These are phyloP conservation scores for Pinctada fucata DNA, from an alignment of 2,888 invertebrate genomes.

Conservation along the genomic window DNA sequence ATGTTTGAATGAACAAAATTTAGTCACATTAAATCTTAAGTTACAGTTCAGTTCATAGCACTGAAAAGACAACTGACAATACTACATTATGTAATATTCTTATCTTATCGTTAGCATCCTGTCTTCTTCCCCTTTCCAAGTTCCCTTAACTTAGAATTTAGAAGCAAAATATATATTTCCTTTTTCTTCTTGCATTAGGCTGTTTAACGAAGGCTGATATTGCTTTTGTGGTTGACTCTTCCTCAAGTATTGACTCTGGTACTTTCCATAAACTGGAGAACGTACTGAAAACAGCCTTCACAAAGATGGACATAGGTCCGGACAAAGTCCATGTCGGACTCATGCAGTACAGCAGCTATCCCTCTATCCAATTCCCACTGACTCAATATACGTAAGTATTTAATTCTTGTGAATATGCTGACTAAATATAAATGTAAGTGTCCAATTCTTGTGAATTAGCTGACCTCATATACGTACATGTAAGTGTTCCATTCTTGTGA, in stretches of 20 bases:
- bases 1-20: no score
- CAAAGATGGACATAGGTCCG: constrained; percentile 49
- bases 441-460: no score
- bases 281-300: constrained; percentile 53
- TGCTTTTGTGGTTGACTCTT: constrained; percentile 58
- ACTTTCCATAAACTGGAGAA: constrained; percentile 58
- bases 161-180: neutral
- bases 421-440: no score
- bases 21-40: no score
- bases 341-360: constrained; percentile 57
- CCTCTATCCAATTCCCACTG: constrained; percentile 52
- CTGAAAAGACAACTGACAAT: no score
- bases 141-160: neutral
- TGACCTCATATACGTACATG: no score
- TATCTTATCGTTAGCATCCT: no score
- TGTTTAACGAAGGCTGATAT: constrained; percentile 57
- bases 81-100: no score
- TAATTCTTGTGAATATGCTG: no score
- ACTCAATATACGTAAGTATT: constrained; percentile 36
- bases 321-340: constrained; percentile 59
- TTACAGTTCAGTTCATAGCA: no score
- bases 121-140: neutral
- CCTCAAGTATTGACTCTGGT: constrained; percentile 53
- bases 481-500: no score
- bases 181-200: constrained; percentile 29